phyloP scores from a whole-genome alignment of 2,797 vertebrate genomes.

The Scolopax rusticola region DNA sequence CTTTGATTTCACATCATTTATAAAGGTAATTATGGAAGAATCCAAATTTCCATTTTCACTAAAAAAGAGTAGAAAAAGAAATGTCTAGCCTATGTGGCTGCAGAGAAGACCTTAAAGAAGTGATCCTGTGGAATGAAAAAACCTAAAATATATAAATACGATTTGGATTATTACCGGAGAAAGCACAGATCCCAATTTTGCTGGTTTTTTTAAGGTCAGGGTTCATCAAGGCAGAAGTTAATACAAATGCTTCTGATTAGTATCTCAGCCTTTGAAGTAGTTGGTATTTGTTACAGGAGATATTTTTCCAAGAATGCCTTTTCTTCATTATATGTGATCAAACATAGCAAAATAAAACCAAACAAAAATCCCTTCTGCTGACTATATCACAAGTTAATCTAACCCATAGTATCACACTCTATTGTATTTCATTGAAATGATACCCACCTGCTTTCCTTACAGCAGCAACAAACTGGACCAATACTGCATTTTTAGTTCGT shows the following conservation, averaged over 20 bases:
- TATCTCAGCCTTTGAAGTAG: not conserved
- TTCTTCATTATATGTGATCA: not conserved
- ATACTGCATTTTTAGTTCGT: not conserved
- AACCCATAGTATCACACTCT: not conserved
- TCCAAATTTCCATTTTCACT: not conserved
- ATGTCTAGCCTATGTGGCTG: not conserved
- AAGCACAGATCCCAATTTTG: not conserved
- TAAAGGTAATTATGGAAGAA: not conserved
- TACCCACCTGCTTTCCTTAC: not conserved
- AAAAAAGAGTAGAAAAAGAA: not conserved
- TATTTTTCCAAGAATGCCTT: not conserved
- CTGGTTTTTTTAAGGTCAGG: not conserved
- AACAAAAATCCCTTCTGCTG: not conserved
- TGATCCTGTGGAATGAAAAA: not conserved
- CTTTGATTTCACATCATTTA: not conserved
- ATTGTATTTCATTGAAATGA: not conserved
- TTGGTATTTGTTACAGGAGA: not conserved
- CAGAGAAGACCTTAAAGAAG: not conserved
- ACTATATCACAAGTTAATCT: not conserved
- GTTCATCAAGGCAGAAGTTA: not conserved
- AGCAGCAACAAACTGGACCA: not conserved
- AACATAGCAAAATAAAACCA: not conserved
- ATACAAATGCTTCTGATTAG: not conserved
- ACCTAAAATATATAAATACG: not conserved
- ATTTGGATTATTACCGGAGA: not conserved